These are phyloP conservation scores for Vulpes vulpes DNA, from an alignment of 2,113 vertebrate genomes.

Conservation along the genomic window DNA sequence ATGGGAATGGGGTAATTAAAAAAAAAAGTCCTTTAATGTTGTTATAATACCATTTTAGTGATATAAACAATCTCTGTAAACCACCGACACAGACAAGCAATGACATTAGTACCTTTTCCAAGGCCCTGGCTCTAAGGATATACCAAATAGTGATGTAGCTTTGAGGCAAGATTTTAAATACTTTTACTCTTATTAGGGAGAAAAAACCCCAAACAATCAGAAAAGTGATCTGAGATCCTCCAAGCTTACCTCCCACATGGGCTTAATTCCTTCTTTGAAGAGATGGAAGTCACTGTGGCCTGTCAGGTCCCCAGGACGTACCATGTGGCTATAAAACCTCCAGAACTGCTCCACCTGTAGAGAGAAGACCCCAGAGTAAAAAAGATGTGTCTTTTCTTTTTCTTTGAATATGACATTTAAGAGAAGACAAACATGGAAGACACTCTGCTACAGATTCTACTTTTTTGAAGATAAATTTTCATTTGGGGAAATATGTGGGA, in stretches of 20 bases:
- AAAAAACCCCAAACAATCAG: neutral
- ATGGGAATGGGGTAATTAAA: neutral
- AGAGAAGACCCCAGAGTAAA: conserved; percentile 9
- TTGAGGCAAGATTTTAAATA: conserved; percentile 29
- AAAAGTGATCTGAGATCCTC: neutral
- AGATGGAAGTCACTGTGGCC: conserved; percentile 93
- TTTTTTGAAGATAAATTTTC: neutral
- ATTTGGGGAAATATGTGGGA: neutral
- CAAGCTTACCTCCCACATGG: conserved; percentile 92
- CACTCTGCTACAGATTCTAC: neutral
- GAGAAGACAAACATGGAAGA: neutral
- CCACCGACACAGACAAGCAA: neutral
- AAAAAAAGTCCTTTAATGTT: neutral
- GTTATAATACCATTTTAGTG: neutral
- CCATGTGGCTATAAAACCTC: conserved; percentile 94
- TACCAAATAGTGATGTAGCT: neutral
- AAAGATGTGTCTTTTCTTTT: neutral
- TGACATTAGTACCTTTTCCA: neutral
- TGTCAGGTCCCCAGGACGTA: conserved; percentile 92
- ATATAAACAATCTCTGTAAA: conserved; percentile 2
- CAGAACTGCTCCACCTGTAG: conserved; percentile 93
- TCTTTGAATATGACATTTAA: neutral
- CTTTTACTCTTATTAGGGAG: neutral
- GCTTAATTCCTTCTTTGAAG: conserved; percentile 93
- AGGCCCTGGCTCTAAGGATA: neutral